Conservation (phyloP, 1,140 invertebrate genomes). For the Tetramorium simillimum region DNA sequence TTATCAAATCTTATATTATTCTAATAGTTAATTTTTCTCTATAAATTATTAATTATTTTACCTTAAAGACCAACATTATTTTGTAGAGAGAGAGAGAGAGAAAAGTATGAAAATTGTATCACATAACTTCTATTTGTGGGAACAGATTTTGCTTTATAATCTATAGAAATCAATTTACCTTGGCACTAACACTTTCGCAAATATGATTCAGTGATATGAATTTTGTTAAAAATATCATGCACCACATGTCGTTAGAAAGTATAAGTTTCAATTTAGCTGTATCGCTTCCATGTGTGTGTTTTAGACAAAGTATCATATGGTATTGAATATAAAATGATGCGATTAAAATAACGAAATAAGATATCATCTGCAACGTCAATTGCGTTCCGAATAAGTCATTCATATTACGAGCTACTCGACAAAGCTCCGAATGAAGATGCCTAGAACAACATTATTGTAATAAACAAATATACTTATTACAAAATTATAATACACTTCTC, state of each 20-base stretch:
- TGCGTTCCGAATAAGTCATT: slow-evolving; percentile 19
- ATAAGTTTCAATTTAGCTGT: neutral
- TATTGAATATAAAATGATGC: neutral
- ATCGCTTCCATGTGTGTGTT: neutral
- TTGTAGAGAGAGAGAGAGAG: neutral
- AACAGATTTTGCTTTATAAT: neutral
- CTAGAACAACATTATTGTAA: slow-evolving; percentile 8
- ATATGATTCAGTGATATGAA: slow-evolving; percentile 17
- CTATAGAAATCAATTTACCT: neutral
- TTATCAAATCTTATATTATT: neutral
- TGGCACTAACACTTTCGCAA: slow-evolving; percentile 13
- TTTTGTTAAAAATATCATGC: neutral
- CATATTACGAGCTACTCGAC: slow-evolving; percentile 19
- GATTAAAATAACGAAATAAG: neutral
- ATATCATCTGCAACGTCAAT: neutral
- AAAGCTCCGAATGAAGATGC: slow-evolving; percentile 31
- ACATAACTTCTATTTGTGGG: neutral
- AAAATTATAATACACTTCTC: neutral
- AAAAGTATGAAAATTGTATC: neutral
- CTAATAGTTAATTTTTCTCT: neutral
- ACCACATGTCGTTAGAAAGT: neutral
- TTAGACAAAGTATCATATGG: neutral
- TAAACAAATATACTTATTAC: neutral
- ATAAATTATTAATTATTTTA: neutral
- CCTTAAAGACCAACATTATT: neutral